Conservation (phyloP, 2,888 invertebrate genomes). For the Marronus borbonicus region DNA sequence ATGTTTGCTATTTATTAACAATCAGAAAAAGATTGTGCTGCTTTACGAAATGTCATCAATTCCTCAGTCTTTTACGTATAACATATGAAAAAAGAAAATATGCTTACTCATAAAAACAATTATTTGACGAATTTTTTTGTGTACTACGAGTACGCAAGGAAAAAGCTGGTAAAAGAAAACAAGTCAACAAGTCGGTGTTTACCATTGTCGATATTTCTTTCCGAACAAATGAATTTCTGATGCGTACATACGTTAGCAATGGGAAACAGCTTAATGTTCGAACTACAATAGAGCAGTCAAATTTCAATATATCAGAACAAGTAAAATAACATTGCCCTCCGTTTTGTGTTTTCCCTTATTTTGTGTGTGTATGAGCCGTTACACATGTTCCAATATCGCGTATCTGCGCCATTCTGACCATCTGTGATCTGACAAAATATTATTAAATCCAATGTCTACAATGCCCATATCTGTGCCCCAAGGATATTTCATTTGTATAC, state of each 20-base stretch:
- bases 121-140: not conserved
- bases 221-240: conserved; percentile 8
- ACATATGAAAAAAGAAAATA: not conserved
- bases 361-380: not conserved
- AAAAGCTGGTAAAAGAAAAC: not conserved
- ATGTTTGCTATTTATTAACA: too few relatives aligned
- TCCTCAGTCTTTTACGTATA: too few relatives aligned
- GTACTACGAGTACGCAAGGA: not conserved
- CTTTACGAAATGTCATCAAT: too few relatives aligned
- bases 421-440: not conserved
- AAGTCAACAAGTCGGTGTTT: conserved; percentile 3
- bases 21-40: too few relatives aligned
- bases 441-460: not conserved
- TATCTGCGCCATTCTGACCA: not conserved
- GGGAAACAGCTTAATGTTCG: not conserved
- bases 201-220: not conserved
- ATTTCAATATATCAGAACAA: conserved; percentile 1
- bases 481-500: too few relatives aligned
- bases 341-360: not conserved
- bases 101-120: not conserved
- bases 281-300: conserved; percentile 2
- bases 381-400: conserved; percentile 6
- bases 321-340: not conserved
- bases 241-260: not conserved
- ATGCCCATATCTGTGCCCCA: not conserved